These are phyloP conservation scores for Latrodectus hesperus DNA, from an alignment of 2,888 invertebrate species.

Conservation along the genomic window DNA sequence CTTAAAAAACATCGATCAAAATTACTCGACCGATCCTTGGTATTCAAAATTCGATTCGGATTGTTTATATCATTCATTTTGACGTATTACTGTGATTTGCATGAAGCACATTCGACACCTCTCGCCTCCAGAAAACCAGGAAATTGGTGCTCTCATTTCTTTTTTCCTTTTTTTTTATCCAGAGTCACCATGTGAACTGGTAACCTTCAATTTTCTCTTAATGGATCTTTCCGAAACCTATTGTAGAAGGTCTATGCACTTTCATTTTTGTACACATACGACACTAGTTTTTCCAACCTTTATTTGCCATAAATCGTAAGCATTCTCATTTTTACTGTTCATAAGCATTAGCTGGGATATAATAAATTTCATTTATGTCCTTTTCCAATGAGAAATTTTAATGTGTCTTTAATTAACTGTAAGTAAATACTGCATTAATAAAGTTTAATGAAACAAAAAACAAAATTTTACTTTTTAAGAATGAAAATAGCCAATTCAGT, in stretches of 20 bases:
- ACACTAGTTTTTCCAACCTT: no score
- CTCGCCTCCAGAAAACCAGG: conserved; percentile 26
- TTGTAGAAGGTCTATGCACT: background rate
- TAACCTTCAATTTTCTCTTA: background rate
- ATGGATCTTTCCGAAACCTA: background rate
- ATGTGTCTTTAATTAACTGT: no score
- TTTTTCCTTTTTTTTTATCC: background rate
- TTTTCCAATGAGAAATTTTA: no score
- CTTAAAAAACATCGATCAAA: conserved; percentile 48
- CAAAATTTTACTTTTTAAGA: no score
- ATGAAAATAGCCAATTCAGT: no score
- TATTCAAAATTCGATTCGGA: background rate
- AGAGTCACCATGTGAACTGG: background rate
- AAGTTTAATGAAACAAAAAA: no score
- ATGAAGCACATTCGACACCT: conserved; percentile 34
- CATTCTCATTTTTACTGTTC: no score
- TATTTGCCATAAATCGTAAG: no score
- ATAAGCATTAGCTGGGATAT: no score
- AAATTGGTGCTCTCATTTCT: conserved; percentile 26
- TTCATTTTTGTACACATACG: background rate
- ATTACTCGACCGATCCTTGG: conserved; percentile 52
- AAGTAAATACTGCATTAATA: no score
- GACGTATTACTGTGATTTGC: conserved; percentile 62
- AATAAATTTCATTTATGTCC: no score
- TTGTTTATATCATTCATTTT: conserved; percentile 50